Conservation (phyloP, 2,797 vertebrate species). For the Lophura swinhoii region DNA sequence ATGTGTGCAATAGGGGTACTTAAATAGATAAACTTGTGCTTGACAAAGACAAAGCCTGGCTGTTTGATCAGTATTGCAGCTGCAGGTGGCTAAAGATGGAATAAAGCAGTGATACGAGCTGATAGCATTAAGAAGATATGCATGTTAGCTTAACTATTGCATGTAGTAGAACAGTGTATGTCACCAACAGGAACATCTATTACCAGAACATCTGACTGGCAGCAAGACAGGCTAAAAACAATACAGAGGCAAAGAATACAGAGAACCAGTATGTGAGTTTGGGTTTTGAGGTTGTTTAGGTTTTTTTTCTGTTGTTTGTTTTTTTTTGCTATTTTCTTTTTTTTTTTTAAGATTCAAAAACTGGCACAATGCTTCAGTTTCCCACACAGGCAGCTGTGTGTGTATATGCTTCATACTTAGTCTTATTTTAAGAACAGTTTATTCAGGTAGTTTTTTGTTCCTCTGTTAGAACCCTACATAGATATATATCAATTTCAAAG, state of each 20-base stretch:
- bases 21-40: background rate
- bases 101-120: background rate
- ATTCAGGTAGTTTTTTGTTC: background rate
- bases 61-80: background rate
- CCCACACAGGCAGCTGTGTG: background rate
- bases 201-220: background rate
- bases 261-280: background rate
- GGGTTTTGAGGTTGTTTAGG: background rate
- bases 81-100: slow-evolving; percentile 1
- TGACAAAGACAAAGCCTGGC: background rate
- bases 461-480: background rate
- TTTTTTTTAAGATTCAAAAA: background rate
- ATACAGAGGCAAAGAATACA: background rate
- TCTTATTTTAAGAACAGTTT: background rate
- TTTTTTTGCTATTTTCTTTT: no score
- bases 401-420: background rate
- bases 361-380: background rate
- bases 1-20: background rate
- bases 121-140: background rate
- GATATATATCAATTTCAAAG: background rate
- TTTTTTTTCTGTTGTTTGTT: background rate
- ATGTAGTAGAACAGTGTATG: background rate
- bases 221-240: background rate
- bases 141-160: background rate
- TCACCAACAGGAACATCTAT: background rate